phyloP scores from a whole-genome alignment of 1,140 invertebrate species.

The Achatina immaculata region DNA sequence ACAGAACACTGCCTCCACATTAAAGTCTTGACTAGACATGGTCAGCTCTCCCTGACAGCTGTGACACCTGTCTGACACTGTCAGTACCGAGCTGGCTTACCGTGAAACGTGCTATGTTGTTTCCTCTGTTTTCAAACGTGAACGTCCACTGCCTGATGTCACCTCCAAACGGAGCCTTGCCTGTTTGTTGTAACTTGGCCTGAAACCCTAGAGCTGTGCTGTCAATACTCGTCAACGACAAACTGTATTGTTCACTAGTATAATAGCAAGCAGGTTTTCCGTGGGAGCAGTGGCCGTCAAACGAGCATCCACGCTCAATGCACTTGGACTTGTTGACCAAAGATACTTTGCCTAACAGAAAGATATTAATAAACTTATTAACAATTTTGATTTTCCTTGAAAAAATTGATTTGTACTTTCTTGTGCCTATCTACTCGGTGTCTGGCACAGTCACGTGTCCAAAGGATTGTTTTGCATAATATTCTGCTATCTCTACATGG shows the following conservation, averaged over 20 bases:
- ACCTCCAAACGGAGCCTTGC: constrained; percentile 17
- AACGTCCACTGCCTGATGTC: constrained; percentile 10
- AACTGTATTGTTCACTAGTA: background rate
- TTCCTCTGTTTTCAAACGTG: constrained; percentile 17
- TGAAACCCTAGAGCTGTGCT: constrained; percentile 3
- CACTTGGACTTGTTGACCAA: background rate
- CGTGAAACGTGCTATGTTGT: constrained; percentile 7
- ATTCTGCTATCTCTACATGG: too few species aligned
- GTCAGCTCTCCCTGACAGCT: too few species aligned
- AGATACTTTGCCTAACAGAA: background rate
- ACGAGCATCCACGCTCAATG: background rate
- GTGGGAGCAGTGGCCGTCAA: background rate
- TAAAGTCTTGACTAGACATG: too few species aligned
- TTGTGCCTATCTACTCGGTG: background rate
- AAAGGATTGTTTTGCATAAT: too few species aligned
- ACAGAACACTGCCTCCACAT: too few species aligned
- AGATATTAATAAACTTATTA: background rate
- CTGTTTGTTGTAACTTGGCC: constrained; percentile 1
- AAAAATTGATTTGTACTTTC: background rate
- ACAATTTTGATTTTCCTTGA: background rate
- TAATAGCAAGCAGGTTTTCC: background rate
- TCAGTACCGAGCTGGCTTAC: too few species aligned
- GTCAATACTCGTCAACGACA: background rate
- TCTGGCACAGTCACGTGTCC: too few species aligned
- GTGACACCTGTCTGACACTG: too few species aligned